These are phyloP conservation scores for Strix uralensis DNA, from an alignment of 2,113 vertebrate genomes.

Conservation along the genomic window DNA sequence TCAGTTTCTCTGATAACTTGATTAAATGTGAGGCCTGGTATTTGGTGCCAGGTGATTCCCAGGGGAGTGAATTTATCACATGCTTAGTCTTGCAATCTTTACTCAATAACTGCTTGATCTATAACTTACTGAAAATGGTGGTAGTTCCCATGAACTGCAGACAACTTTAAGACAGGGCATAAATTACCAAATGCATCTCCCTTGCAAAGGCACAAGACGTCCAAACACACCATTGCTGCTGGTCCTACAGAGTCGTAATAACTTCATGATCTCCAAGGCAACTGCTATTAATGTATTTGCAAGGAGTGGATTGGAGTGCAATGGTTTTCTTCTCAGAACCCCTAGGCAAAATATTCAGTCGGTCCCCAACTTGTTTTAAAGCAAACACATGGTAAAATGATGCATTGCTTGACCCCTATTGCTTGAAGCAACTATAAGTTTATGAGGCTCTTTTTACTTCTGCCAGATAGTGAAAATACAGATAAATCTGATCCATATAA, in stretches of 20 bases:
- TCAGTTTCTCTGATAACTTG: slow-evolving; percentile 10
- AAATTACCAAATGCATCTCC: background rate
- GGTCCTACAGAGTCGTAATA: background rate
- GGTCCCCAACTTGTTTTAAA: background rate
- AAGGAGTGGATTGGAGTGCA: background rate
- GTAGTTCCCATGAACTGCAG: background rate
- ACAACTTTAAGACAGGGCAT: background rate
- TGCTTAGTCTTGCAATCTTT: slow-evolving; percentile 7
- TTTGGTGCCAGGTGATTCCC: slow-evolving; percentile 49
- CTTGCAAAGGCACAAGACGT: background rate
- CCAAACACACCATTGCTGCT: background rate
- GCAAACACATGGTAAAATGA: background rate
- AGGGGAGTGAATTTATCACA: slow-evolving; percentile 36
- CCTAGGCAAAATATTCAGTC: background rate
- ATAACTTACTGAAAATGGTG: slow-evolving; percentile 1
- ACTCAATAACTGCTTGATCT: slow-evolving; percentile 22
- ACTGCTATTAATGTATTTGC: background rate
- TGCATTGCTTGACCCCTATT: background rate
- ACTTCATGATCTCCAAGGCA: background rate
- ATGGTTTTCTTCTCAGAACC: background rate
- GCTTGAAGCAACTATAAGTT: background rate
- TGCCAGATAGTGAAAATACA: slow-evolving; percentile 27
- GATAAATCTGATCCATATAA: slow-evolving; percentile 27
- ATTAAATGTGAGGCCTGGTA: slow-evolving; percentile 9
- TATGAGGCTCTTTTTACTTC: slow-evolving; percentile 1